These are phyloP conservation scores for Choristoneura fumiferana DNA, from an alignment of 1,140 invertebrate species.

Conservation along the genomic window DNA sequence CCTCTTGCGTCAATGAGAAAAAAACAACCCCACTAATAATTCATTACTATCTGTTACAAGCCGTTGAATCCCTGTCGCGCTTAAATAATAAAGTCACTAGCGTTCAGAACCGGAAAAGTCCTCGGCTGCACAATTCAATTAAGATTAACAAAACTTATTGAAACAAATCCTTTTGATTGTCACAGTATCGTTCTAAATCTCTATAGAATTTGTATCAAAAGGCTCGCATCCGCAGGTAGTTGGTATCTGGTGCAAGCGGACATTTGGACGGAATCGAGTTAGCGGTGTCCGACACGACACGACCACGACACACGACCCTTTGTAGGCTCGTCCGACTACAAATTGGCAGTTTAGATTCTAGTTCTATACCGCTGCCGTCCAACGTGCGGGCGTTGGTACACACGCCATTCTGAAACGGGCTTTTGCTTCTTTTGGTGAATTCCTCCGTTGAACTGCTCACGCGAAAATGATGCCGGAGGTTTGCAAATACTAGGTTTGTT, in stretches of 20 bases:
- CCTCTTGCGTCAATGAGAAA: too few relatives aligned
- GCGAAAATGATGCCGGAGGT: not conserved
- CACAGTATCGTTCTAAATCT: conserved; percentile 1
- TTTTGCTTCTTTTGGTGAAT: not conserved
- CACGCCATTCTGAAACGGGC: not conserved
- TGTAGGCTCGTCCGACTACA: conserved; percentile 56
- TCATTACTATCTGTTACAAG: too few relatives aligned
- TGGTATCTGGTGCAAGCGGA: not conserved
- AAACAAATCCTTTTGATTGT: conserved; percentile 13
- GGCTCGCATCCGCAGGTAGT: conserved; percentile 3
- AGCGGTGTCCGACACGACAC: not conserved
- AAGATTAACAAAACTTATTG: conserved; percentile 11
- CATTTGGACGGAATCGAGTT: not conserved
- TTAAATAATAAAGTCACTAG: too few relatives aligned
- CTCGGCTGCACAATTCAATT: conserved; percentile 1
- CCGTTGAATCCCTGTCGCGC: too few relatives aligned
- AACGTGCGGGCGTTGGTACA: conserved; percentile 12
- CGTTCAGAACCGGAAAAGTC: too few relatives aligned
- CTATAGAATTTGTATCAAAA: conserved; percentile 9
- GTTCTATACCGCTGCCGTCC: conserved; percentile 17
- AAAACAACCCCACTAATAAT: too few relatives aligned
- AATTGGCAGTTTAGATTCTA: conserved; percentile 51
- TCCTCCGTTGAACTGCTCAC: not conserved
- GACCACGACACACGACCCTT: conserved; percentile 20
- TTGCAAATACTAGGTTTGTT: too few relatives aligned